Conservation (phyloP, 2,797 vertebrate species). For the Leptodactylus fallax region DNA sequence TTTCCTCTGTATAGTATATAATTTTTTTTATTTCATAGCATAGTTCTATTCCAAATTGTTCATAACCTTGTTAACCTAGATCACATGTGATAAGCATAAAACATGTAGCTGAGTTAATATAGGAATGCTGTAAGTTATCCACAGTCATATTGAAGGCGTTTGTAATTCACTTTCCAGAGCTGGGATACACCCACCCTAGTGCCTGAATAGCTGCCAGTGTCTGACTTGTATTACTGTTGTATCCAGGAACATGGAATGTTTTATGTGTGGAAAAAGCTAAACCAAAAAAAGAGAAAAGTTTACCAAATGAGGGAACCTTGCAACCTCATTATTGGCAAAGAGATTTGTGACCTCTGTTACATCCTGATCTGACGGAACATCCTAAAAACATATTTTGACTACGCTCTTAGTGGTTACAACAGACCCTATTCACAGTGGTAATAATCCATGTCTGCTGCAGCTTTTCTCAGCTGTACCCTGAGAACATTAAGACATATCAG, state of each 20-base stretch:
- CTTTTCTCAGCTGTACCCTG: background rate
- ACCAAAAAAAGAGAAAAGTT: conserved; percentile 23
- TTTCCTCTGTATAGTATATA: too few species aligned
- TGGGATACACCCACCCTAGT: background rate
- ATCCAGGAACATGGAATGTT: conserved; percentile 51
- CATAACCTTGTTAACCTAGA: background rate
- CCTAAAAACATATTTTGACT: conserved; percentile 32
- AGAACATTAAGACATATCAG: background rate
- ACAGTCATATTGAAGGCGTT: conserved; percentile 5
- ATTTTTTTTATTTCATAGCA: background rate
- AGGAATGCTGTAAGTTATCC: background rate
- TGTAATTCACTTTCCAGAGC: conserved; percentile 37
- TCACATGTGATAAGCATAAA: background rate
- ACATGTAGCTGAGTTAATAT: background rate
- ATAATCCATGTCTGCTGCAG: background rate
- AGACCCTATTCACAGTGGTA: conserved; percentile 4
- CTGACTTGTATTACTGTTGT: conserved; percentile 22
- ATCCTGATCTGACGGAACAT: conserved; percentile 27
- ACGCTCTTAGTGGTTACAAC: conserved; percentile 4
- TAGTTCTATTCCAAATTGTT: background rate
- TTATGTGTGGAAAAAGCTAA: conserved; percentile 39
- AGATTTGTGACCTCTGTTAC: conserved; percentile 6
- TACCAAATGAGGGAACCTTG: conserved; percentile 2
- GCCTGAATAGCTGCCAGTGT: conserved; percentile 39
- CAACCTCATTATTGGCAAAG: conserved; percentile 40